Conservation (phyloP, 1,140 invertebrate genomes). For the Bradynema listronoti region DNA sequence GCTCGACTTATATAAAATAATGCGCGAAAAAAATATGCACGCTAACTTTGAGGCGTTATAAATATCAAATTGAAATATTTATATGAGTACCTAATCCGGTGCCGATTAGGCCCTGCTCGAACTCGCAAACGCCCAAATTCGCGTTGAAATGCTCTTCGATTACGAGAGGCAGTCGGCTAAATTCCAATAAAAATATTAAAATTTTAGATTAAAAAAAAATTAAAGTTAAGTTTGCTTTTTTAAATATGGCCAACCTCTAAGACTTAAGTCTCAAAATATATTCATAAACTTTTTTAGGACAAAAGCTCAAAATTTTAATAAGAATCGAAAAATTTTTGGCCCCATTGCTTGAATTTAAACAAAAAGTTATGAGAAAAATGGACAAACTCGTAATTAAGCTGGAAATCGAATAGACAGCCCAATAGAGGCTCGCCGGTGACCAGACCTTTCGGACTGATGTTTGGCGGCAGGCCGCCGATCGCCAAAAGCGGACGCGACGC, state of each 20-base stretch:
- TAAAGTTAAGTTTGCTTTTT: too few relatives aligned
- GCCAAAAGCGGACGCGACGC: slow-evolving; percentile 21
- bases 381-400: slow-evolving; percentile 49
- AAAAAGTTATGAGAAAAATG: too few relatives aligned
- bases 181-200: slow-evolving; percentile 10
- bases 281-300: too few relatives aligned
- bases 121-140: slow-evolving; percentile 43
- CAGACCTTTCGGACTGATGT: slow-evolving; percentile 28
- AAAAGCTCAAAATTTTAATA: too few relatives aligned
- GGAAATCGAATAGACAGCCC: slow-evolving; percentile 55
- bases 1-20: not conserved
- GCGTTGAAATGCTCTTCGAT: slow-evolving; percentile 50
- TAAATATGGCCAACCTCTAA: too few relatives aligned
- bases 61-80: too few relatives aligned
- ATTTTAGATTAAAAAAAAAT: not conserved
- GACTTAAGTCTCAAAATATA: too few relatives aligned
- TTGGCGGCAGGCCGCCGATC: slow-evolving; percentile 35
- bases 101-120: slow-evolving; percentile 10
- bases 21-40: not conserved
- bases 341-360: too few relatives aligned
- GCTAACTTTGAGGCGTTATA: not conserved
- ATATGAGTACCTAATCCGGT: slow-evolving; percentile 1
- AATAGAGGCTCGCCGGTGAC: slow-evolving; percentile 42
- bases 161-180: slow-evolving; percentile 43
- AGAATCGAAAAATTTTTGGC: too few relatives aligned